Evolutionary conservation across 1,140 invertebrate species (phyloP).

Genomic region (Ceratitis capitata): DNA sequence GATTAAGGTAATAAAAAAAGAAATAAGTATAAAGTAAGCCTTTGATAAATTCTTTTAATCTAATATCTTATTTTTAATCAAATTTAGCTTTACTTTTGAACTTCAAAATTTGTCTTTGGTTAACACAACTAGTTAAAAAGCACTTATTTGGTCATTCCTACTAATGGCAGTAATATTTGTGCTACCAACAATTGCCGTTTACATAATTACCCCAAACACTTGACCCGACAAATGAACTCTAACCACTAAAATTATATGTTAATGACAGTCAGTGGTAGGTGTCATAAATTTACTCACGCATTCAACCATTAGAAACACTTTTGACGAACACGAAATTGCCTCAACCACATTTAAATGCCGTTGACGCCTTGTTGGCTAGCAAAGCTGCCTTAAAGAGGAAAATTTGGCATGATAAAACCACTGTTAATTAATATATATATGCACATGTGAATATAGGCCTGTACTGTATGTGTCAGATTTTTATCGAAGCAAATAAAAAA

Average conservation of each 20-base stretch:
- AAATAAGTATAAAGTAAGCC: too few relatives aligned
- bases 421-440: background rate
- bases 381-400: background rate
- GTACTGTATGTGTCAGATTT: constrained; percentile 1
- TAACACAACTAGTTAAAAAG: too few relatives aligned
- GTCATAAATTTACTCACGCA: background rate
- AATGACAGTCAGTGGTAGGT: background rate
- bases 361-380: background rate
- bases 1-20: too few relatives aligned
- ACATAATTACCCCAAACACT: background rate
- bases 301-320: background rate
- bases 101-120: too few relatives aligned
- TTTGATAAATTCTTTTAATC: too few relatives aligned
- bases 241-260: background rate
- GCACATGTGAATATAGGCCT: background rate
- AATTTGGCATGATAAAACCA: background rate
- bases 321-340: background rate
- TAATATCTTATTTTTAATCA: too few relatives aligned
- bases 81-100: too few relatives aligned
- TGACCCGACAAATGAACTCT: background rate
- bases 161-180: too few relatives aligned
- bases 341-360: too few relatives aligned
- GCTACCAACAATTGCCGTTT: too few relatives aligned
- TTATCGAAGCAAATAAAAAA: constrained; percentile 16
- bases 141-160: too few relatives aligned